Evolutionary conservation across 2,797 vertebrate species (phyloP).

Genomic region (Danio tinwini): DNA sequence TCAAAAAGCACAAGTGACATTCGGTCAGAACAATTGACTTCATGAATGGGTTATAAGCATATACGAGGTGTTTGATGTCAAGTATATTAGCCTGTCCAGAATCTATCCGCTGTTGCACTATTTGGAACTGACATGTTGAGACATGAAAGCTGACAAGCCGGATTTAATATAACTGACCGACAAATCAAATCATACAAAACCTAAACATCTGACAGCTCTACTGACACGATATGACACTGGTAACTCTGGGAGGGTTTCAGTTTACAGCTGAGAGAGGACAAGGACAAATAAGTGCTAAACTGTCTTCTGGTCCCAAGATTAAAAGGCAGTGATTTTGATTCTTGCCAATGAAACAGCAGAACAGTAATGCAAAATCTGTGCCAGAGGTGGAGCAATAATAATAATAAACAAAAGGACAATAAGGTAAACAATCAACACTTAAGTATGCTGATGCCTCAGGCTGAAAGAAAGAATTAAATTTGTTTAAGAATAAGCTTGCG

Average conservation of each 20-base stretch:
- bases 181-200: constrained; percentile 30
- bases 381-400: not conserved
- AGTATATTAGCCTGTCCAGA: constrained; percentile 32
- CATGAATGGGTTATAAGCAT: constrained; percentile 31
- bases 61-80: constrained; percentile 13
- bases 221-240: constrained; percentile 29
- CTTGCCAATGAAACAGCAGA: not conserved
- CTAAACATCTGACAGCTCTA: constrained; percentile 7
- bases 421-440: not conserved
- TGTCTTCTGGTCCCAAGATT: not conserved
- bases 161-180: constrained; percentile 32
- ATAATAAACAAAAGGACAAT: constrained; percentile 19
- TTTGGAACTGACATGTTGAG: constrained; percentile 38
- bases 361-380: not conserved
- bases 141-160: constrained; percentile 27
- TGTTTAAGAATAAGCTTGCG: not conserved
- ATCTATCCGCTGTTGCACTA: not conserved
- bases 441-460: constrained; percentile 6
- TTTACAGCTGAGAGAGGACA: not conserved
- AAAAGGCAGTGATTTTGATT: not conserved
- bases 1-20: constrained; percentile 34
- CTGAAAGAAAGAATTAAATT: not conserved
- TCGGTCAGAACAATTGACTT: constrained; percentile 37
- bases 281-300: not conserved
- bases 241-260: constrained; percentile 4